Evolutionary conservation across 2,888 invertebrate species (phyloP).

Genomic region (Baronia brevicornis): DNA sequence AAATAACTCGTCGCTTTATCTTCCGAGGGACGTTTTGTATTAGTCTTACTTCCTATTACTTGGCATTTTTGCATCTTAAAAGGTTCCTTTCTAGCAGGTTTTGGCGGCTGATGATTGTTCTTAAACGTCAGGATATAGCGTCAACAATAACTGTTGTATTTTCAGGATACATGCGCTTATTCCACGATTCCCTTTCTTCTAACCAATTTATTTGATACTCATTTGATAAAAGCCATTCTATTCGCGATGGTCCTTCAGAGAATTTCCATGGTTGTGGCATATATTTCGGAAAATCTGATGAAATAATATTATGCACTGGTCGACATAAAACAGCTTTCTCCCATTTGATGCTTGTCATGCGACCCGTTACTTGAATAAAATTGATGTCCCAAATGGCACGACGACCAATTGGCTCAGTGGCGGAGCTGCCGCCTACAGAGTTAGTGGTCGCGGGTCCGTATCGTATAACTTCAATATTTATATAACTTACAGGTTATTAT

Average conservation of each 20-base stretch:
- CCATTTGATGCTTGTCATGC: constrained; percentile 65
- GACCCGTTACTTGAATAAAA: too few species aligned
- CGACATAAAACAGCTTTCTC: constrained; percentile 55
- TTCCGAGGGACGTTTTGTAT: constrained; percentile 35
- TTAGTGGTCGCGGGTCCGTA: too few species aligned
- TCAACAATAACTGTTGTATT: constrained; percentile 56
- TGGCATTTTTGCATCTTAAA: constrained; percentile 67
- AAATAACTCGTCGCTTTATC: constrained; percentile 47
- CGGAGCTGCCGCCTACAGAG: too few species aligned
- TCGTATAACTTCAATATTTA: too few species aligned
- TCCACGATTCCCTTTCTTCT: constrained; percentile 70
- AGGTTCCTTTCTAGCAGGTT: constrained; percentile 62
- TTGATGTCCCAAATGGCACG: too few species aligned
- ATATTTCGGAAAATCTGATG: constrained; percentile 70
- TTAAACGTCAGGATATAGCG: constrained; percentile 64
- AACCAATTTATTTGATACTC: constrained; percentile 77
- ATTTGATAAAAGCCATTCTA: constrained; percentile 68
- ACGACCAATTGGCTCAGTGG: too few species aligned
- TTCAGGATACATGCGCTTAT: constrained; percentile 71
- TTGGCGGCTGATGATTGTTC: constrained; percentile 51
- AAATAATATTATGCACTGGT: constrained; percentile 71
- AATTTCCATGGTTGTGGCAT: constrained; percentile 72
- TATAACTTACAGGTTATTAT: too few species aligned
- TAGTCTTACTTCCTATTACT: constrained; percentile 41
- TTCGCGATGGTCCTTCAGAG: constrained; percentile 56